A percentile compares a stretch with the other conserved stretches of the same genome.
Evolutionary conservation across 2,797 vertebrate species (phyloP).

Genomic region (Phoxinus dragarum): DNA sequence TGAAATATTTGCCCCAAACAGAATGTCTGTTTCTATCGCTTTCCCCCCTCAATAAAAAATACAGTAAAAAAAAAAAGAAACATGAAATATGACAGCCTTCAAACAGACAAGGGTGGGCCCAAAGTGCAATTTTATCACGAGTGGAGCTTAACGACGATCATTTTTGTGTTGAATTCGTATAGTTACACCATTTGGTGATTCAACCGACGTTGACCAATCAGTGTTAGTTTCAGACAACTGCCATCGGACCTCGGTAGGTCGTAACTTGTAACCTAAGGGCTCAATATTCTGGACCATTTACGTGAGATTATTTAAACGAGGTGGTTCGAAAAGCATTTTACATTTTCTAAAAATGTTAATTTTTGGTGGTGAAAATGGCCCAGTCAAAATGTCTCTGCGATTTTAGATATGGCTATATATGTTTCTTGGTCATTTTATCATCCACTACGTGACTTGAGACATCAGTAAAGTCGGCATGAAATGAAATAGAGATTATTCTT

Average conservation of each 20-base stretch:
- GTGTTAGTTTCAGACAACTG: not conserved
- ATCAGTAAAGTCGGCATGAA: not conserved
- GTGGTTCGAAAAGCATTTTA: not conserved
- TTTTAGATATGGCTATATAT: too few relatives aligned
- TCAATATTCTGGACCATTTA: not conserved
- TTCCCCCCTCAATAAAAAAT: too few relatives aligned
- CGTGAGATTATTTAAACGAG: not conserved
- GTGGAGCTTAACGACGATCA: not conserved
- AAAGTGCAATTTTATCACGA: not conserved
- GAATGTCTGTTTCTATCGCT: too few relatives aligned
- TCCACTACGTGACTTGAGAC: not conserved
- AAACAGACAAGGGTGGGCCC: not conserved
- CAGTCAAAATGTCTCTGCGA: not conserved
- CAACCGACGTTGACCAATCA: not conserved
- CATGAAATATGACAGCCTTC: too few relatives aligned
- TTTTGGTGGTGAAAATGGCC: not conserved
- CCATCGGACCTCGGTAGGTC: too few relatives aligned
- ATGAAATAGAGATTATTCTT: not conserved
- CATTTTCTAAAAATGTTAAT: not conserved
- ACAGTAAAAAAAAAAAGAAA: too few relatives aligned
- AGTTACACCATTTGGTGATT: not conserved
- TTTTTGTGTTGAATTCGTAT: not conserved
- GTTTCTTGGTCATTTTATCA: not conserved
- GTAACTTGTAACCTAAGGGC: not conserved
- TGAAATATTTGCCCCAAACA: too few relatives aligned